These are phyloP conservation scores for Chunga burmeisteri DNA, from an alignment of 2,113 vertebrate genomes.

Conservation along the genomic window DNA sequence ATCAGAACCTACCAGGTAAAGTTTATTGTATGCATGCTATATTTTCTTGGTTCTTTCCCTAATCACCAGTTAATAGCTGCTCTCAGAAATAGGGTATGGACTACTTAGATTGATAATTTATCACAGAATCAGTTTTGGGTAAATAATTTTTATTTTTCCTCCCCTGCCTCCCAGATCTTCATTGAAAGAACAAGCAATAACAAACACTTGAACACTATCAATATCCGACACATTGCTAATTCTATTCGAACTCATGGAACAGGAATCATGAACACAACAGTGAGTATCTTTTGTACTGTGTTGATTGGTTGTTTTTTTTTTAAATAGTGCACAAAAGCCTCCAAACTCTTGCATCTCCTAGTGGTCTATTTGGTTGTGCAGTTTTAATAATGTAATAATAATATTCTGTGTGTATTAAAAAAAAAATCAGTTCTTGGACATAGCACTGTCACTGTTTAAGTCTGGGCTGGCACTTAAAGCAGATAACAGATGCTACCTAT, in stretches of 20 bases:
- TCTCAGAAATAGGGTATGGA: not conserved
- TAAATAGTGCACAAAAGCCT: not conserved
- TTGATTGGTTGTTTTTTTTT: not conserved
- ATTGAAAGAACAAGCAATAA: conserved; percentile 98
- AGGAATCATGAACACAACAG: conserved; percentile 99
- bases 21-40: not conserved
- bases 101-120: not conserved
- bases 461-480: too few species aligned
- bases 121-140: not conserved
- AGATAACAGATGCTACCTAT: too few species aligned
- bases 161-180: conserved; percentile 83
- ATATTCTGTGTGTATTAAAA: not conserved
- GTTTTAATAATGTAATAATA: not conserved
- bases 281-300: conserved; percentile 67
- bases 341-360: not conserved
- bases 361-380: not conserved
- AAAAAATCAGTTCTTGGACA: not conserved
- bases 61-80: not conserved
- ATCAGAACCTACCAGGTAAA: not conserved
- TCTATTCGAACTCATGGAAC: conserved; percentile 98
- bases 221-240: conserved; percentile 97
- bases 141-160: not conserved
- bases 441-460: not conserved
- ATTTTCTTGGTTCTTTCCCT: not conserved
- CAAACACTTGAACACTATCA: conserved; percentile 99